phyloP scores from a whole-genome alignment of 1,140 invertebrate species.

The Zaprionus africanus region DNA sequence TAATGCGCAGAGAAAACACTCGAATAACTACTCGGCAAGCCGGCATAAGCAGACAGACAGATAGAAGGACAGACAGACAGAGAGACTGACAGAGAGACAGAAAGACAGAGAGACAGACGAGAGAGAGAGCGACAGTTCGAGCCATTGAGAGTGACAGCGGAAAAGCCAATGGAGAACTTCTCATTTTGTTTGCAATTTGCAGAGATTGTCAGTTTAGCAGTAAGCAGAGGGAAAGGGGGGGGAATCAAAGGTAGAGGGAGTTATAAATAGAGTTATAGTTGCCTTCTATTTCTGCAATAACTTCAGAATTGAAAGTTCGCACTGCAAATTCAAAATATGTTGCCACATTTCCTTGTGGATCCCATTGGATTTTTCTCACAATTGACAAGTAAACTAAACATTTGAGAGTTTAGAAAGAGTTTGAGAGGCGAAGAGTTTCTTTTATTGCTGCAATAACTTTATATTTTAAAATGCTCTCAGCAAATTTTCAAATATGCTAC shows the following conservation, averaged over 20 bases:
- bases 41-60: constrained; percentile 1
- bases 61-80: constrained; percentile 25
- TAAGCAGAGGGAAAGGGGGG: background rate
- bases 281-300: background rate
- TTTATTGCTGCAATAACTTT: too few species aligned
- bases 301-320: background rate
- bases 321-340: background rate
- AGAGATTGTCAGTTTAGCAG: constrained; percentile 7
- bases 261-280: background rate
- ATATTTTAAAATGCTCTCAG: too few species aligned
- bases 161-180: constrained; percentile 33
- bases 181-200: constrained; percentile 34
- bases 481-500: too few species aligned
- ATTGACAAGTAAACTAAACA: constrained; percentile 49
- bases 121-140: constrained; percentile 36
- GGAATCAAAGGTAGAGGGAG: background rate
- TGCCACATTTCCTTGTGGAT: background rate
- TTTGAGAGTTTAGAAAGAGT: too few species aligned
- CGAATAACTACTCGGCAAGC: background rate
- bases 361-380: constrained; percentile 4
- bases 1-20: constrained; percentile 13
- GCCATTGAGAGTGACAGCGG: constrained; percentile 69
- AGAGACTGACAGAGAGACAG: constrained; percentile 19
- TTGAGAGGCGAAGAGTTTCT: too few species aligned
- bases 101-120: constrained; percentile 17